Conservation (phyloP, 2,888 invertebrate species). For the Lasioglossum malachurum region DNA sequence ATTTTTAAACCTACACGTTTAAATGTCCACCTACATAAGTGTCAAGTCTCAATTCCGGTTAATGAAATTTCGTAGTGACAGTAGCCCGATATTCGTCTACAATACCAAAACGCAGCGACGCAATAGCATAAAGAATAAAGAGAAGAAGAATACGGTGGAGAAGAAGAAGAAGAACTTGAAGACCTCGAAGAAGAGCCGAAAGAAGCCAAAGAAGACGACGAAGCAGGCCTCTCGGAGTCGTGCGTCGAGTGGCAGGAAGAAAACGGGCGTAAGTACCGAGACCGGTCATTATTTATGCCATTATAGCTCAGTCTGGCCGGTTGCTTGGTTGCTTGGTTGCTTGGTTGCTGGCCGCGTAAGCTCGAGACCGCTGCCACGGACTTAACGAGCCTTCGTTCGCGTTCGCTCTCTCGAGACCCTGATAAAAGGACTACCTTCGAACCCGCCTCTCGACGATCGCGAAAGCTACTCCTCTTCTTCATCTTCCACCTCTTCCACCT, state of each 20-base stretch:
- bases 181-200: constrained; percentile 15
- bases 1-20: neutral
- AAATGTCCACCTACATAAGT: neutral
- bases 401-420: constrained; percentile 60
- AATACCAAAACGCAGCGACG: neutral
- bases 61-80: constrained; percentile 57
- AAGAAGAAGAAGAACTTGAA: neutral
- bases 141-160: constrained; percentile 2
- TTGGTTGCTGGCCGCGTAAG: constrained; percentile 35
- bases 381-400: constrained; percentile 72
- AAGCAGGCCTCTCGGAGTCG: constrained; percentile 38
- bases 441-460: constrained; percentile 58
- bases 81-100: constrained; percentile 44
- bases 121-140: constrained; percentile 20
- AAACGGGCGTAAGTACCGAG: constrained; percentile 65
- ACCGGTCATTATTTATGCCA: constrained; percentile 68
- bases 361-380: constrained; percentile 54
- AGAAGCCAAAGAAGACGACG: constrained; percentile 6
- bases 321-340: constrained; percentile 33
- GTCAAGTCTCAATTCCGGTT: constrained; percentile 12
- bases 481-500: constrained; percentile 25
- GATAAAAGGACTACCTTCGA: constrained; percentile 62
- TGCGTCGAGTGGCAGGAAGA: constrained; percentile 65
- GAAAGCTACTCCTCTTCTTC: constrained; percentile 40
- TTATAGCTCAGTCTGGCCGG: constrained; percentile 60